Percentiles rank a stretch among this genome's conserved stretches.
Evolutionary conservation across 1,140 invertebrate species (phyloP).

Genomic region (Drosophila suzukii): DNA sequence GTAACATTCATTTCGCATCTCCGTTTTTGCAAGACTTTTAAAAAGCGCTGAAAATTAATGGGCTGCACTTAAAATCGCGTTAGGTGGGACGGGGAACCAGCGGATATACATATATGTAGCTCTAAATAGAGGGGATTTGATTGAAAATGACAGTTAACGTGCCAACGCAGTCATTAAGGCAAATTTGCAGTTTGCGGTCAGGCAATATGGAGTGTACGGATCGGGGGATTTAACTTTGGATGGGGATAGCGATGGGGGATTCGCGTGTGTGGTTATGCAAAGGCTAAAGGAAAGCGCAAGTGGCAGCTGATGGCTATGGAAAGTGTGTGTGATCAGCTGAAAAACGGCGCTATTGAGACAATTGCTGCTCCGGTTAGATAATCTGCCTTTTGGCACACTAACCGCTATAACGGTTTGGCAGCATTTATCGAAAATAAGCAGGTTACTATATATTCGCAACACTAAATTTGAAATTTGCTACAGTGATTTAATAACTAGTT

Average conservation of each 20-base stretch:
- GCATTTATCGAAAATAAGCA: background rate
- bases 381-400: slow-evolving; percentile 43
- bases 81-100: slow-evolving; percentile 7
- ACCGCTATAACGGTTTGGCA: slow-evolving; percentile 2
- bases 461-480: background rate
- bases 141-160: slow-evolving; percentile 75
- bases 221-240: slow-evolving; percentile 10
- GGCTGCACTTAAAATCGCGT: slow-evolving; percentile 51
- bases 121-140: slow-evolving; percentile 27
- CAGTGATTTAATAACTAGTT: background rate
- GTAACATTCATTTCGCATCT: slow-evolving; percentile 33
- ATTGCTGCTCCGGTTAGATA: slow-evolving; percentile 32
- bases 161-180: slow-evolving; percentile 61
- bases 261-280: slow-evolving; percentile 49
- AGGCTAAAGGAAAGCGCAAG: slow-evolving; percentile 44
- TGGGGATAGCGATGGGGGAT: slow-evolving; percentile 37
- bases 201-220: slow-evolving; percentile 23
- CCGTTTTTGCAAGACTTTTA: slow-evolving; percentile 67
- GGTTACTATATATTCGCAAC: background rate
- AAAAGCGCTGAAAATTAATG: slow-evolving; percentile 68
- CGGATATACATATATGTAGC: slow-evolving; percentile 5
- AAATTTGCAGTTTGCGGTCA: slow-evolving; percentile 72
- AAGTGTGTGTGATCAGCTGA: slow-evolving; percentile 19
- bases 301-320: slow-evolving; percentile 16
- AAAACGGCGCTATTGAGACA: slow-evolving; percentile 38